A percentile compares a stretch with the other conserved stretches of the same genome.
These are phyloP conservation scores for Heterohyrax brucei DNA, from an alignment of 2,797 vertebrate species.

Conservation along the genomic window DNA sequence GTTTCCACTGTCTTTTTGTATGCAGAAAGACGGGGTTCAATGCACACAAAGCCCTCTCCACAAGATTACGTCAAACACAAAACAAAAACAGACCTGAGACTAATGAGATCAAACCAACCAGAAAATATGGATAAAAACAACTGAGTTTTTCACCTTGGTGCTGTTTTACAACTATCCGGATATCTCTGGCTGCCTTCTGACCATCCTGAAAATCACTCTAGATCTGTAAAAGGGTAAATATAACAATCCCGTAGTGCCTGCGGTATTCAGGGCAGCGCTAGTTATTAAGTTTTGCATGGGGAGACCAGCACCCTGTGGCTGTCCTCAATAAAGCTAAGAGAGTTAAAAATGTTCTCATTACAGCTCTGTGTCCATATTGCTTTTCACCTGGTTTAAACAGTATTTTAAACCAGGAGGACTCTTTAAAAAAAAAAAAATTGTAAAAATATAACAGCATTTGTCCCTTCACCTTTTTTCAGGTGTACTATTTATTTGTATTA, in stretches of 20 bases:
- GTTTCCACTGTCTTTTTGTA: fast-evolving
- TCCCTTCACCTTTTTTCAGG: too few species aligned
- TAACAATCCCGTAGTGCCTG: fast-evolving
- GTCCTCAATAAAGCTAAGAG: not conserved
- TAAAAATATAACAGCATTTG: not conserved
- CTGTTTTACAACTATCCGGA: not conserved
- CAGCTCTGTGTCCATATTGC: not conserved
- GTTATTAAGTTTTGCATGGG: not conserved
- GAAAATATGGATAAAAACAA: not conserved
- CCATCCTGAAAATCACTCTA: fast-evolving
- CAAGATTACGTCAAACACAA: not conserved
- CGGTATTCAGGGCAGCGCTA: not conserved
- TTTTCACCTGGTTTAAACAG: not conserved
- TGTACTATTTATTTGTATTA: too few species aligned
- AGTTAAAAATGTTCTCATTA: fast-evolving
- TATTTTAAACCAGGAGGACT: not conserved
- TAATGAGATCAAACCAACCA: not conserved
- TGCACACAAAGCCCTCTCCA: not conserved
- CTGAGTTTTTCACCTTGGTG: fast-evolving
- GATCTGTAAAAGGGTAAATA: not conserved
- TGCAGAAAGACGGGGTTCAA: not conserved
- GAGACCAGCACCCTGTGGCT: not conserved
- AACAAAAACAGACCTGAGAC: too few species aligned
- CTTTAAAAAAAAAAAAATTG: too few species aligned
- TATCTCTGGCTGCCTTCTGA: not conserved